Evolutionary conservation across 2,113 vertebrate species (phyloP).

Genomic region (human (Homo sapiens)): GRCh38 chr7:19008001-19008500

Average conservation of each 20-base stretch:
- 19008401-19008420: neutral
- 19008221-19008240: neutral
- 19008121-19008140: neutral
- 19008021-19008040: neutral
- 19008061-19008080: neutral
- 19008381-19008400: neutral
- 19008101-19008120: conserved; percentile 15
- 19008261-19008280: neutral
- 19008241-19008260: neutral
- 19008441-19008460: neutral
- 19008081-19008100: conserved; percentile 2
- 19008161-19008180: neutral
- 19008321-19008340: neutral
- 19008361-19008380: neutral
- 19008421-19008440: neutral
- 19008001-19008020: neutral
- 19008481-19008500: neutral
- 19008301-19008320: neutral
- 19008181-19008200: neutral
- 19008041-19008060: neutral
- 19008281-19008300: neutral
- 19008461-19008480: neutral
- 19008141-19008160: conserved; percentile 3
- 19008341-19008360: neutral
- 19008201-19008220: neutral